A percentile compares a stretch with the other conserved stretches of the same genome.
Evolutionary conservation across 1,140 invertebrate genomes (phyloP).

Genomic region (Rhysida immarginata): DNA sequence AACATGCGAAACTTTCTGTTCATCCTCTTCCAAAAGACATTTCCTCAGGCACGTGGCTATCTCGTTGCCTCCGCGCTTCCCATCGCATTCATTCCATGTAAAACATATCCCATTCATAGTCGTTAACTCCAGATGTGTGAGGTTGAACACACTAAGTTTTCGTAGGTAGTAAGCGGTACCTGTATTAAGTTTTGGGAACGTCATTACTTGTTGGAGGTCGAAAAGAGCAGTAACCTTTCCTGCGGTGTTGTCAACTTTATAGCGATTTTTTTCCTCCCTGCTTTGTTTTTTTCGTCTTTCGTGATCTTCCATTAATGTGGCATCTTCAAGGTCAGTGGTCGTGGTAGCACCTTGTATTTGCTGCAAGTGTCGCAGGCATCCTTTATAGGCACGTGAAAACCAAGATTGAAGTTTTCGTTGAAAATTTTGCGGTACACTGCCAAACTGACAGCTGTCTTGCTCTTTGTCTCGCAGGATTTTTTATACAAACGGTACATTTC

Average conservation of each 20-base stretch:
- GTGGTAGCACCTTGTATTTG: neutral
- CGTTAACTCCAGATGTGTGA: neutral
- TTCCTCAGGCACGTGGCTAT: neutral
- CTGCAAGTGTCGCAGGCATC: neutral
- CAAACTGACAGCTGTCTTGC: neutral
- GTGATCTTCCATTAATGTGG: too few species aligned
- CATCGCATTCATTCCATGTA: too few species aligned
- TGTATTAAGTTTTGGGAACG: neutral
- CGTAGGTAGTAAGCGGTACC: too few species aligned
- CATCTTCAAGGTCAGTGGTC: too few species aligned
- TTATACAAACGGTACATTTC: too few species aligned
- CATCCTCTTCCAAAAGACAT: neutral
- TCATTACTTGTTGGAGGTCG: neutral
- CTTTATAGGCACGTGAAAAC: neutral
- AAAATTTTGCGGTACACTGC: neutral
- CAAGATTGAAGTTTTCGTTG: too few species aligned
- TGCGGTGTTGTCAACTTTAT: too few species aligned
- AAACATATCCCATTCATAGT: too few species aligned
- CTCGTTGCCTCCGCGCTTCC: neutral
- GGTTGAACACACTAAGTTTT: neutral
- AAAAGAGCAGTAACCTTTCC: neutral
- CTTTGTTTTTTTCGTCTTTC: neutral
- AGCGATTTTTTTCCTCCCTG: neutral
- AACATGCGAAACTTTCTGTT: neutral
- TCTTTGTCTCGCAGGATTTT: neutral